phyloP scores from a whole-genome alignment of 2,888 invertebrate genomes.

The Sabatieria punctata region DNA sequence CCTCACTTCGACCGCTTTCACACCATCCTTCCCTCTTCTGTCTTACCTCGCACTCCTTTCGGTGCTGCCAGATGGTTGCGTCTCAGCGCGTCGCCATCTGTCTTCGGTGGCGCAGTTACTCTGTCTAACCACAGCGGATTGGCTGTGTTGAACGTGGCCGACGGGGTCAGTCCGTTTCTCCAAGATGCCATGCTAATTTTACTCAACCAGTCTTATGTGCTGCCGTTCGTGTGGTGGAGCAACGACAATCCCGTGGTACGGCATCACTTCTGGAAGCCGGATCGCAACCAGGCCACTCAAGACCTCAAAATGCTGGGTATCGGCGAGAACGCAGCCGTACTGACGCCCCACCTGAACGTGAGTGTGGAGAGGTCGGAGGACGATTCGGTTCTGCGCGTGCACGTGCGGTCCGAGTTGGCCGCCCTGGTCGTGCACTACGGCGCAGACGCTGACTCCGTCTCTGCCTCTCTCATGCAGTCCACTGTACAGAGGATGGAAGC shows the following conservation, averaged over 20 bases:
- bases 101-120: not conserved
- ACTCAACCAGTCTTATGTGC: not conserved
- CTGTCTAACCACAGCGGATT: not conserved
- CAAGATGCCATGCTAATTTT: constrained; percentile 1
- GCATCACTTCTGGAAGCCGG: constrained; percentile 1
- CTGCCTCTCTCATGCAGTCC: too few species aligned
- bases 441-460: too few species aligned
- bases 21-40: not conserved
- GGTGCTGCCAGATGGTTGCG: not conserved
- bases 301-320: not conserved
- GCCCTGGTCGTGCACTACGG: not conserved
- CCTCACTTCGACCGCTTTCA: constrained; percentile 3
- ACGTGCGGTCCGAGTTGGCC: not conserved
- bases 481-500: too few species aligned
- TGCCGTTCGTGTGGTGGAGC: not conserved
- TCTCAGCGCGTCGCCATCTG: not conserved
- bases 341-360: not conserved
- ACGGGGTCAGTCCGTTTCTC: not conserved
- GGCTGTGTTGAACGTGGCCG: not conserved
- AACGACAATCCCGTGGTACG: not conserved
- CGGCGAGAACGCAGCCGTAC: not conserved
- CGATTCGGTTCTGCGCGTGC: not conserved
- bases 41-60: not conserved
- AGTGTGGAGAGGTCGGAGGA: not conserved
- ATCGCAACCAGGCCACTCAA: not conserved